These are phyloP conservation scores for Paragorgia papillata DNA, from an alignment of 92 coral and sea anemone species.

Conservation along the genomic window DNA sequence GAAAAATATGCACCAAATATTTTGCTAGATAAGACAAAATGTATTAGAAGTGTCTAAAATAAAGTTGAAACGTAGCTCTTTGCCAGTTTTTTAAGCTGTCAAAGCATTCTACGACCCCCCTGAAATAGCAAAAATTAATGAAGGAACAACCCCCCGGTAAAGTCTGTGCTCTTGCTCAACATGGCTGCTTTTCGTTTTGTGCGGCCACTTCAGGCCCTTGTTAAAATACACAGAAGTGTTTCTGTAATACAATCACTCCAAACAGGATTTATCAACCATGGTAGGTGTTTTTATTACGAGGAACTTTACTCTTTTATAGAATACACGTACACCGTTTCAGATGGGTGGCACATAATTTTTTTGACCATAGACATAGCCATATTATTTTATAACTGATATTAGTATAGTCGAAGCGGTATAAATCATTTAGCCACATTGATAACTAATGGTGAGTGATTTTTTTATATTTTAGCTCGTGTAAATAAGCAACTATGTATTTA, in stretches of 20 bases:
- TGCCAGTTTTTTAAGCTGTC: too few species aligned
- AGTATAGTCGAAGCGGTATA: too few species aligned
- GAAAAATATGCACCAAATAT: too few species aligned
- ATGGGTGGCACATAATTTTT: too few species aligned
- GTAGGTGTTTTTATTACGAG: slow-evolving; percentile 1
- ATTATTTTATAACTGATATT: too few species aligned
- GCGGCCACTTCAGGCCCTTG: slow-evolving; percentile 39
- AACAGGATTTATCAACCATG: neutral
- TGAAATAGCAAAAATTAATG: too few species aligned
- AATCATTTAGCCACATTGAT: neutral
- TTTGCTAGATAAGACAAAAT: too few species aligned
- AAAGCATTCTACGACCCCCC: too few species aligned
- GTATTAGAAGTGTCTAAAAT: too few species aligned
- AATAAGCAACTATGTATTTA: neutral
- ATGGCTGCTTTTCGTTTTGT: slow-evolving; percentile 39
- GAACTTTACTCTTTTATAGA: neutral
- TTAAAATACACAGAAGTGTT: slow-evolving; percentile 5
- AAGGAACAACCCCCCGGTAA: too few species aligned
- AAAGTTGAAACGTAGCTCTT: too few species aligned
- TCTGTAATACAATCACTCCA: slow-evolving; percentile 15
- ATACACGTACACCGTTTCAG: neutral
- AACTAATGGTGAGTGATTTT: slow-evolving; percentile 1
- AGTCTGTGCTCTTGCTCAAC: neutral
- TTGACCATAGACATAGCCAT: too few species aligned
- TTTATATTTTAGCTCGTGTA: neutral